Evolutionary conservation across 2,888 invertebrate genomes (phyloP), one percentile per base, ranked within the genome.

Genomic region (Furcula furcula): DNA sequence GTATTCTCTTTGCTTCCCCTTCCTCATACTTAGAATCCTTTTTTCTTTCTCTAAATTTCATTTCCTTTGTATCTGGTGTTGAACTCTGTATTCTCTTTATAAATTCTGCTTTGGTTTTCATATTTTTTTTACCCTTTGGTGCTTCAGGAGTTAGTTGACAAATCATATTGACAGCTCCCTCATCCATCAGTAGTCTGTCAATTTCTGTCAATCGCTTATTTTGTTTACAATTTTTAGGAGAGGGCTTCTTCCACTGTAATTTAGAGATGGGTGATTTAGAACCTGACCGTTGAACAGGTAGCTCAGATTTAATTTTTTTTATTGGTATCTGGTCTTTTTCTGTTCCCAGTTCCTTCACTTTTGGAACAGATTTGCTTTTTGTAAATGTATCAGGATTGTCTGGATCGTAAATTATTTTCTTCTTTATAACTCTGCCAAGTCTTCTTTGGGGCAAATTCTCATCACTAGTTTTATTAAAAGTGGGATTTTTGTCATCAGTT

Each of bases 91-190:
- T 70, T 59, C 91, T 92, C 55, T 92, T 91, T 1, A 93, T 92
- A 43, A 92, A 82, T 56, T 92, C 92, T 12, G 92, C 89, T 76
- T 90, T 90, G 15, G 89, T 84, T 50, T 78, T 79, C 58, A 90
- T 80, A 52, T 88, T 90, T 57, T 84, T 86, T 50, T 76, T 86
- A 6, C 88, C 89, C 48, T 87, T 86, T 10, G 80, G 76, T 22
- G 87, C 87, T 60, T 89, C 89, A 25, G 86, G 83, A 55, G 95
- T 94, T 1, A 96, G 91, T 12, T 95, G 93, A 63, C 94, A 95
- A 23, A 96, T 86, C 92, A 96, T 94, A 75, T 96, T 96, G 1
- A 95, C 93, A 2, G 96, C 95, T 1, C 96, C 96, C 68, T 96
- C 96, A 69, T 96, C 96, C 81, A 94, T 94, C 40, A 96, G 80